Evolutionary conservation across 2,113 vertebrate genomes (phyloP).

Genomic region (Kryptolebias marmoratus): DNA sequence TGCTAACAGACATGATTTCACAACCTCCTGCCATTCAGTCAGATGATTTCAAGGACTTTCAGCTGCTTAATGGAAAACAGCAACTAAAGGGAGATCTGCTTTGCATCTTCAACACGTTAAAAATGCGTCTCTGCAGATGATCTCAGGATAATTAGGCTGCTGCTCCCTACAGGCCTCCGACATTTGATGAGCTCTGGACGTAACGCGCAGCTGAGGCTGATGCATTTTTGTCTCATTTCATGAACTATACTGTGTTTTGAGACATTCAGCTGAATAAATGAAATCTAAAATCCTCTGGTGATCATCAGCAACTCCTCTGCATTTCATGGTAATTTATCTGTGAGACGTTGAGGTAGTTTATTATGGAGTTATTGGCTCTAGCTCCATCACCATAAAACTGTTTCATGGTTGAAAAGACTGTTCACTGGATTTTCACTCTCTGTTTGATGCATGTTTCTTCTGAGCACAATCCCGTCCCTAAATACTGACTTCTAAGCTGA

Average conservation of each 20-base stretch:
- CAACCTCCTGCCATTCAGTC: no score
- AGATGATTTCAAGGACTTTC: no score
- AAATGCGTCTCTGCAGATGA: not conserved
- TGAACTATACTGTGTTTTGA: no score
- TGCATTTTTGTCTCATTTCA: not conserved
- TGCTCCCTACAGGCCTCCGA: not conserved
- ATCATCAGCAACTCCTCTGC: not conserved
- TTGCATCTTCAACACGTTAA: not conserved
- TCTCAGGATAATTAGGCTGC: not conserved
- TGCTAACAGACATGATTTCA: no score
- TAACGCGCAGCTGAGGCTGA: not conserved
- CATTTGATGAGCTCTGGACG: not conserved
- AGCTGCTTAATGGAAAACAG: not conserved
- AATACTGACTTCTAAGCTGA: no score
- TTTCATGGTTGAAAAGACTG: not conserved
- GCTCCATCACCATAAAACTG: not conserved
- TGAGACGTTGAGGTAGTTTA: not conserved
- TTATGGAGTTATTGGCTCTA: not conserved
- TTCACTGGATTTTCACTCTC: not conserved
- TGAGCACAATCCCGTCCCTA: no score
- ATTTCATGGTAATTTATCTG: no score
- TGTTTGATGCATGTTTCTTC: not conserved
- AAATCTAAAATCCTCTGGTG: not conserved
- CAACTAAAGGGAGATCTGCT: not conserved
- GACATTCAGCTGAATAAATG: not conserved